phyloP scores from a whole-genome alignment of 2,888 invertebrate genomes.

The Drosophila pseudotalamancana region DNA sequence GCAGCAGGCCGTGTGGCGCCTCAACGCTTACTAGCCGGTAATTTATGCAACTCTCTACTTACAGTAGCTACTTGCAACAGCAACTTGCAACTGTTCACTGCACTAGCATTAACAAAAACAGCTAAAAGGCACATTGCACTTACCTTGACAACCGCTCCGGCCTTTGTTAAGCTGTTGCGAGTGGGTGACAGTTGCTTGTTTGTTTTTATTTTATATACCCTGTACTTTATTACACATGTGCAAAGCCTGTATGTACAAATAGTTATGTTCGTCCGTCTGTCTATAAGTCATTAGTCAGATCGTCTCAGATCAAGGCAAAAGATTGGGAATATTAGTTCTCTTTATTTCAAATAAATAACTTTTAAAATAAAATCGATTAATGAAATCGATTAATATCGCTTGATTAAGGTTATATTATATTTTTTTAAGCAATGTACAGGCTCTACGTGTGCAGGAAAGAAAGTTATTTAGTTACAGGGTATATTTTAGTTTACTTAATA shows the following conservation, averaged over 20 bases:
- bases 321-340: too few relatives aligned
- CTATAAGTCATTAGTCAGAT: too few relatives aligned
- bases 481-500: neutral
- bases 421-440: too few relatives aligned
- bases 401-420: too few relatives aligned
- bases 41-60: constrained; percentile 43
- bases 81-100: constrained; percentile 27
- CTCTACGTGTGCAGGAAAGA: too few relatives aligned
- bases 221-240: neutral
- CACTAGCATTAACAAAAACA: constrained; percentile 2
- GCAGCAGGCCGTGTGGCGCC: constrained; percentile 66
- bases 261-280: neutral
- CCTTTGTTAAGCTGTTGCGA: constrained; percentile 7
- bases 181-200: constrained; percentile 64
- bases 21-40: constrained; percentile 60
- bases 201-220: constrained; percentile 22
- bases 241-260: neutral
- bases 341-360: too few relatives aligned
- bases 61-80: constrained; percentile 15
- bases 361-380: neutral
- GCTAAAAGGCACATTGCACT: constrained; percentile 53
- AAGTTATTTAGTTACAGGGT: neutral
- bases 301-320: neutral
- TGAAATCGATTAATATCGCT: neutral
- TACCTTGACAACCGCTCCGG: constrained; percentile 58